Base-by-base conservation (phyloP, 2,113 vertebrate species). In the Dipodomys merriami region DNA sequence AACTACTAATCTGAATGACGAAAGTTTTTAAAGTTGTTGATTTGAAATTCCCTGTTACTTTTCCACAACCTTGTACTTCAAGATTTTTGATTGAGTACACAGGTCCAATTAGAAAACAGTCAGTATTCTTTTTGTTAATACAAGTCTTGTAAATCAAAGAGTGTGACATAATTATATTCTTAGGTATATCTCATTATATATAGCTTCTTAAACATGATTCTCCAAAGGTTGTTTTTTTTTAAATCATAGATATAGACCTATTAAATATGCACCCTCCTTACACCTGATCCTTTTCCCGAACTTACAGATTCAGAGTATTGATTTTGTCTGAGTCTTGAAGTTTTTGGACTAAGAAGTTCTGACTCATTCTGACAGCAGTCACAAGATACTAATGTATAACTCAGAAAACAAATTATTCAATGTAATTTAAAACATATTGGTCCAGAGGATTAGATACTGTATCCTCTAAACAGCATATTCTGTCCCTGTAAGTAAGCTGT, bases 271-370 rank as follows among this genome's bases (percentile, higher is more conserved):
- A 23, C 25, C 35, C 30, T 83, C 23, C 35, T 57, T 4, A 30
- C 20, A 23, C 8, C n/a, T 83, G 33, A 83, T 69, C 95, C 46
- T 94, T 74, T 91, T 91, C 87, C 85, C 90, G 95, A 92, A 92
- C 33, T 84, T 96, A 92, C 94, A 96, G 93, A 95, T 95, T 95
- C 93, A 88, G 84, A 93, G 91, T 93, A 96, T 93, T 90, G 90
- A 96, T 95, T 78, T 91, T 95, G 69, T 96, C 44, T 71, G 83
- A 83, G 79, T 93, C 86, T 88, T 88, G 69, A 30, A 95, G 44
- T 90, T 94, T 93, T 92, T 86, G 62, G 53, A 85, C 60, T 94
- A 94, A 94, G 87, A 87, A 83, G 87, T 87, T 95, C 78, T 96
- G 85, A 95, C 30, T 95, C 87, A 93, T 95, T 97, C 88, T 95